Evolutionary conservation across 2,888 invertebrate genomes (phyloP).

Genomic region (Gasteruption jaculator): DNA sequence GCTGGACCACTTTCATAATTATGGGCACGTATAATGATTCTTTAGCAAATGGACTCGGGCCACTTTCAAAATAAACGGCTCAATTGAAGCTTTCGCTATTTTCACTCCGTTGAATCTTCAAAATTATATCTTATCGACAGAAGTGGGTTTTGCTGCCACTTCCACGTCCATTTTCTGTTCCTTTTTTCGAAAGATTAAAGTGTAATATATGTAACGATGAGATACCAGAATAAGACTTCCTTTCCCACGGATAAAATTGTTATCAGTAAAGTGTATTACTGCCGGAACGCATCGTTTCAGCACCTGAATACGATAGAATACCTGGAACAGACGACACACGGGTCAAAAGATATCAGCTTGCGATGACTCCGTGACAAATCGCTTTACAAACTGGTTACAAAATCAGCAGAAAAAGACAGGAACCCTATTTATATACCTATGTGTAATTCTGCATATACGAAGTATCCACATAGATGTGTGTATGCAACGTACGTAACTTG

Average conservation of each 20-base stretch:
- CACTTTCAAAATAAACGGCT: too few species aligned
- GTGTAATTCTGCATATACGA: too few species aligned
- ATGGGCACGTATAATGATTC: too few species aligned
- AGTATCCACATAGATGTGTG: too few species aligned
- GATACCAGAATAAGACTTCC: slow-evolving; percentile 48
- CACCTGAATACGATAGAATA: slow-evolving; percentile 27
- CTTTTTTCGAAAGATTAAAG: neutral
- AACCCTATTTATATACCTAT: too few species aligned
- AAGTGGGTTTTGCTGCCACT: neutral
- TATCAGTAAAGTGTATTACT: slow-evolving; percentile 43
- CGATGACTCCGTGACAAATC: slow-evolving; percentile 16
- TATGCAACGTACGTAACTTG: too few species aligned
- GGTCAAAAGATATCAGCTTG: slow-evolving; percentile 19
- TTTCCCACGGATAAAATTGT: slow-evolving; percentile 49
- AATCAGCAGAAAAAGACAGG: too few species aligned
- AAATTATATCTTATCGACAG: neutral
- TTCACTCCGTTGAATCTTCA: neutral
- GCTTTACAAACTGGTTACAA: too few species aligned
- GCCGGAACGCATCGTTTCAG: slow-evolving; percentile 29
- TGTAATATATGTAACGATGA: slow-evolving; percentile 19
- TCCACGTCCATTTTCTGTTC: too few species aligned
- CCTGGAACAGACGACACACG: slow-evolving; percentile 11
- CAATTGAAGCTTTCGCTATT: too few species aligned
- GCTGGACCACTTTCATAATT: too few species aligned
- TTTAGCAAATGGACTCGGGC: too few species aligned